Conservation (phyloP, 2,888 invertebrate genomes). For the Nomada hirtipes region DNA sequence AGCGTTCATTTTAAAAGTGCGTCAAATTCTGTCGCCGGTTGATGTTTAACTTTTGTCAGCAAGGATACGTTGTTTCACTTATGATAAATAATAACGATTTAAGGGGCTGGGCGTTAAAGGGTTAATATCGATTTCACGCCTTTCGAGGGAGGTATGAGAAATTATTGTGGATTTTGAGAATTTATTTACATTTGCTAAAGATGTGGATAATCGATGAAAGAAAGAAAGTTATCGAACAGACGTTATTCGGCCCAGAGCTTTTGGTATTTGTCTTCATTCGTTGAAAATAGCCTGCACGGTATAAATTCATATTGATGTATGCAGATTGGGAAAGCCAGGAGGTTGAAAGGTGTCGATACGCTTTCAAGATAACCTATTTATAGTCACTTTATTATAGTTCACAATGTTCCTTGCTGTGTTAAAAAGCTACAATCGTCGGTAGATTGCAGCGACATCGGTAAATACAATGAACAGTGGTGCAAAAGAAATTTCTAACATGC, state of each 20-base stretch:
- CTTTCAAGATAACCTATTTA: neutral
- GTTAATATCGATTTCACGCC: too few relatives aligned
- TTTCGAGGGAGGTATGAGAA: too few relatives aligned
- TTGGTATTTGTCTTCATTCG: neutral
- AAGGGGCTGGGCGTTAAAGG: too few relatives aligned
- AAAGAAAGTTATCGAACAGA: neutral
- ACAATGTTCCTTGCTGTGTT: neutral
- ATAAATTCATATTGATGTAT: neutral
- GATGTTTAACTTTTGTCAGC: too few relatives aligned
- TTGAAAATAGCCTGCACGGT: neutral
- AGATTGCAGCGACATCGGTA: neutral
- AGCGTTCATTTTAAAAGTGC: too few relatives aligned
- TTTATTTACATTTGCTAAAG: neutral
- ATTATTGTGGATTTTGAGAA: neutral
- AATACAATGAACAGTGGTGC: neutral
- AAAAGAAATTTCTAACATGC: too few relatives aligned
- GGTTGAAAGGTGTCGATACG: constrained; percentile 21
- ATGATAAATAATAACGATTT: too few relatives aligned
- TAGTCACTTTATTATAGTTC: constrained; percentile 13
- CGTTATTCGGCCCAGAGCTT: neutral
- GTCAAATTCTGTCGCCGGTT: too few relatives aligned
- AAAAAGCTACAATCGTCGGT: neutral
- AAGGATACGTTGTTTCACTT: too few relatives aligned
- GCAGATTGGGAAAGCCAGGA: constrained; percentile 4
- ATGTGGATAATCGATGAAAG: neutral